Base-by-base conservation (phyloP, 2,113 vertebrate genomes). In the Zapus hudsonius region DNA sequence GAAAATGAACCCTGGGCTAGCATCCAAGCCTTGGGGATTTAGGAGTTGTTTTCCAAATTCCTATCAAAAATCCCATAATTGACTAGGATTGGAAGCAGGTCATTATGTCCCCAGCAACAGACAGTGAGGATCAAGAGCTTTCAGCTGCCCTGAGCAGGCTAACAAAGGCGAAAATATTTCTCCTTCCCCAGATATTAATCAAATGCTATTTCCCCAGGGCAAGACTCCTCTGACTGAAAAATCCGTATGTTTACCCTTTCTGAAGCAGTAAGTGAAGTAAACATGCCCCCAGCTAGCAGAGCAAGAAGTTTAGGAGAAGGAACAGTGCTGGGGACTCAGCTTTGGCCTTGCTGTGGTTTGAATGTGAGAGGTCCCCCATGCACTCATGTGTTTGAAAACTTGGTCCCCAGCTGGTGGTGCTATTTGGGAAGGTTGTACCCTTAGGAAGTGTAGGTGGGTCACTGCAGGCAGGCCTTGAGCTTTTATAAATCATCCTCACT, bases 31-130 rank as follows among this genome's bases (percentile, higher is more conserved):
- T 64, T 2, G 0, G 89, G 87, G 87, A 80, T 73, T 92, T 84
- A 92, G 70, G 42, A 82, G 33, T 67, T 96, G 89, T 92, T 94
- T 93, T 95, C 72, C 55, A 93, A 92, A 96, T 96, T 97, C 95
- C 96, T 92, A 80, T 94, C 91, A 89, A 94, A 95, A 91, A 95
- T 94, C 91, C 87, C 76, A 40, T 94, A 85, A 95, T 93, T 94
- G 66, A 94, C 80, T 89, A 75, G 66, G 67, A 89, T 89, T 89
- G 94, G 90, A 96, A 95, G 87, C 84, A 87, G 80, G 70, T 91
- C 92, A 91, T 94, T 96, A 84, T 23, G 52, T 88, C 84, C 86
- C 76, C 16, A 86, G 70, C 40, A 86, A 82, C 92, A 96, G 81
- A 95, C 73, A 89, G 72, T 25, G 66, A 76, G 75, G 75, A 84